Evolutionary conservation across 37 sponge, comb jelly and placozoan species (phyloP).

Genomic region (Halisarca cf. caerulea): DNA sequence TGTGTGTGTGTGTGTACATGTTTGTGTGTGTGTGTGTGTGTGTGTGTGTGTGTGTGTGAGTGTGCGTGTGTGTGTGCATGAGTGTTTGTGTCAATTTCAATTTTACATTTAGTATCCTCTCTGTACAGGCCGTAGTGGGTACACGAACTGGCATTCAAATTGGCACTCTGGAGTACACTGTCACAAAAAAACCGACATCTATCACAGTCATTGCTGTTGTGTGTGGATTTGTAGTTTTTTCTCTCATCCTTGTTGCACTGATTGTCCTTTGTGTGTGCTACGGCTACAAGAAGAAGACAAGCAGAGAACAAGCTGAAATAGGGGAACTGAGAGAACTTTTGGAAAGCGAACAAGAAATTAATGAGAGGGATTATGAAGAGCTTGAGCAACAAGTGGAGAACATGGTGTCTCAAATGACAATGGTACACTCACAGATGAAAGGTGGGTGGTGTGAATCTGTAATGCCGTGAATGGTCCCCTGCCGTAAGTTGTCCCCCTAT

Average conservation of each 20-base stretch:
- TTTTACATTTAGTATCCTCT: no score
- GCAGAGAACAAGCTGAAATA: neutral
- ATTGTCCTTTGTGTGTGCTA: neutral
- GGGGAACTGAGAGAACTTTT: neutral
- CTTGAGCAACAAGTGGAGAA: conserved; percentile 5
- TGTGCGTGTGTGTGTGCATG: no score
- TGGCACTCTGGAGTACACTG: no score
- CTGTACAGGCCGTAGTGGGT: no score
- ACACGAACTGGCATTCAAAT: no score
- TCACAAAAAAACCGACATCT: no score
- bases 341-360: neutral
- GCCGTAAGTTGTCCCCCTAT: no score
- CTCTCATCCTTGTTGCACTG: neutral
- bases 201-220: conserved; percentile 6
- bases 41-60: no score
- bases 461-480: no score
- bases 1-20: no score
- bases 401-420: neutral
- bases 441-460: neutral
- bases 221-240: neutral
- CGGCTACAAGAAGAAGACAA: neutral
- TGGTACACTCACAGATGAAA: neutral
- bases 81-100: no score
- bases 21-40: no score
- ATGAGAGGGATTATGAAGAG: neutral